These are phyloP conservation scores for Craseonycteris thonglongyai DNA, from an alignment of 2,113 vertebrate genomes.

Conservation along the genomic window DNA sequence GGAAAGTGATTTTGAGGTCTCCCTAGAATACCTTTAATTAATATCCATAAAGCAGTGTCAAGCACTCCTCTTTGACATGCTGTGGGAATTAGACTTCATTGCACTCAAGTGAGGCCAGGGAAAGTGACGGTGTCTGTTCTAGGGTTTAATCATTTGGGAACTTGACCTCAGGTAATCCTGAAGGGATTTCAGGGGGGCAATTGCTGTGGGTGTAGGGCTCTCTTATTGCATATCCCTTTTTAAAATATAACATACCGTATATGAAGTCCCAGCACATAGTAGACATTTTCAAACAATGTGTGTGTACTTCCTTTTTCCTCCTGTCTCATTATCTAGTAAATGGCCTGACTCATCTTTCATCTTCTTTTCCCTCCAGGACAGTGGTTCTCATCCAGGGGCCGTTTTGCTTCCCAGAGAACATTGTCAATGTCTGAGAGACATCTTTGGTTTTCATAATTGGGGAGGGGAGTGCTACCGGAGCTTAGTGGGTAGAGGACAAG, in stretches of 20 bases:
- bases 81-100: conserved; percentile 72
- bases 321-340: neutral
- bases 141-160: conserved; percentile 37
- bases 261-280: neutral
- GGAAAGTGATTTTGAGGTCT: conserved; percentile 64
- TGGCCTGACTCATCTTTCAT: neutral
- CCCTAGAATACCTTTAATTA: conserved; percentile 76
- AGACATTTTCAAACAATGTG: neutral
- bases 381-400: neutral
- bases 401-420: neutral
- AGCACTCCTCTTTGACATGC: conserved; percentile 67
- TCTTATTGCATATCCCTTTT: neutral
- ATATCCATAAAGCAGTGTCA: conserved; percentile 75
- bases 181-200: neutral
- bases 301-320: neutral
- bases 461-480: neutral
- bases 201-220: neutral
- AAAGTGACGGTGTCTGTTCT: conserved; percentile 43
- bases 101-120: neutral
- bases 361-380: neutral
- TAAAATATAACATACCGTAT: neutral
- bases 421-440: neutral
- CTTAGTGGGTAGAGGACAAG: neutral
- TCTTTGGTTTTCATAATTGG: neutral
- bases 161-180: conserved; percentile 59